These are phyloP conservation scores for Cosmia pyralina DNA, from an alignment of 2,888 invertebrate genomes.

Conservation along the genomic window DNA sequence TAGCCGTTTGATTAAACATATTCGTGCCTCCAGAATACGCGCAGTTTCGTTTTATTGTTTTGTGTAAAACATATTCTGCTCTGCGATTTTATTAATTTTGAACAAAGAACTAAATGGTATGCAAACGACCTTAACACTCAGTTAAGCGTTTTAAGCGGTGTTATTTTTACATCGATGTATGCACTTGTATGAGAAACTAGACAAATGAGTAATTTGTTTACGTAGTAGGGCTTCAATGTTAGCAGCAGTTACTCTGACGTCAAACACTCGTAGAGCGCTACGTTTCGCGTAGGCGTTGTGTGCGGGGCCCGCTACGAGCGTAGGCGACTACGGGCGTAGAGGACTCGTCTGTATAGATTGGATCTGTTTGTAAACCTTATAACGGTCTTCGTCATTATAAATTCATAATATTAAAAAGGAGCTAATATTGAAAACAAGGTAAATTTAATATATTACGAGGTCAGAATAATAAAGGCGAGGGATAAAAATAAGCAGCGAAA, in stretches of 20 bases:
- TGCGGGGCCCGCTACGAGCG: conserved; percentile 67
- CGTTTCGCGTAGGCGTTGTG: conserved; percentile 64
- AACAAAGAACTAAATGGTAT: conserved; percentile 64
- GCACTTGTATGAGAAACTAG: conserved; percentile 37
- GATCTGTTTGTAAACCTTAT: conserved; percentile 20
- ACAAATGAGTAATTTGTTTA: conserved; percentile 51
- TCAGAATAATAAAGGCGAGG: conserved; percentile 52
- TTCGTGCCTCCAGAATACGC: conserved; percentile 71
- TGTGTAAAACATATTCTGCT: conserved; percentile 68
- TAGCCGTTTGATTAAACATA: conserved; percentile 74
- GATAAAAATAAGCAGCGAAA: conserved; percentile 39
- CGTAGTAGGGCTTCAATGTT: conserved; percentile 43
- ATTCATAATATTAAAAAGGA: conserved; percentile 48
- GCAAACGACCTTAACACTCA: conserved; percentile 42
- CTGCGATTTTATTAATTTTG: conserved; percentile 62
- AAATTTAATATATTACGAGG: conserved; percentile 63
- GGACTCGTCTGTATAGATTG: conserved; percentile 63
- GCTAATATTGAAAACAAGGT: conserved; percentile 57
- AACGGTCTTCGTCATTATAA: conserved; percentile 25
- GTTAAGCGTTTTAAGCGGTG: conserved; percentile 34
- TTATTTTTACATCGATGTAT: conserved; percentile 41
- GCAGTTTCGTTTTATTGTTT: conserved; percentile 69
- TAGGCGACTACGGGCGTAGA: conserved; percentile 65
- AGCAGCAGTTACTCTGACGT: conserved; percentile 52
- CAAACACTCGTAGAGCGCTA: conserved; percentile 58